phyloP scores from a whole-genome alignment of 2,113 vertebrate genomes.

The Neomonachus schauinslandi region DNA sequence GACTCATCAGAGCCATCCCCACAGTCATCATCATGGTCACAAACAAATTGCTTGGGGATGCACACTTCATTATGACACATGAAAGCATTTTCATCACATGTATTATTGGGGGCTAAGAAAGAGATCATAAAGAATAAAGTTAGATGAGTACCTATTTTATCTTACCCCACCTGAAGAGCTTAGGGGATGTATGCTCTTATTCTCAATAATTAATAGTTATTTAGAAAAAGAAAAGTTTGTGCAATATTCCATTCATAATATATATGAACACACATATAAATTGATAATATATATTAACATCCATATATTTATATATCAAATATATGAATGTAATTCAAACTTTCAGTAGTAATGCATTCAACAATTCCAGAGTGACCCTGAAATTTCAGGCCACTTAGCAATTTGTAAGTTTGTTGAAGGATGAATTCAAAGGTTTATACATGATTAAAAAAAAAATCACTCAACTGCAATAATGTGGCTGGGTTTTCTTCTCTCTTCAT shows the following conservation, averaged over 20 bases:
- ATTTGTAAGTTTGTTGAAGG: not conserved
- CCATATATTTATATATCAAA: not conserved
- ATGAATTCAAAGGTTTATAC: not conserved
- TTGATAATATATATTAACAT: not conserved
- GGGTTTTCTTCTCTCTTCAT: not conserved
- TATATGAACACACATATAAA: not conserved
- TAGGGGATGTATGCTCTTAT: not conserved
- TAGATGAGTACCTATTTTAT: not conserved
- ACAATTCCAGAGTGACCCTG: not conserved
- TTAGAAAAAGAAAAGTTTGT: not conserved
- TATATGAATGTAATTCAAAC: not conserved
- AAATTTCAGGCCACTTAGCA: not conserved
- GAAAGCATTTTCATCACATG: slow-evolving; percentile 96
- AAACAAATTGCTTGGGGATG: slow-evolving; percentile 95
- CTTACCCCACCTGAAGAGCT: not conserved
- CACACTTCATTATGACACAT: slow-evolving; percentile 95
- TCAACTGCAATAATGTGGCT: not conserved
- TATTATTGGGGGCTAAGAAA: slow-evolving; percentile 95
- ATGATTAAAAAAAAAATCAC: not conserved
- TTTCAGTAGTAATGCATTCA: not conserved
- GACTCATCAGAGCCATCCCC: slow-evolving; percentile 97
- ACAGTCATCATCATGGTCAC: slow-evolving; percentile 97
- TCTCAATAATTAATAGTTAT: not conserved
- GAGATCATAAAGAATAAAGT: slow-evolving; percentile 56
- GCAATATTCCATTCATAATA: not conserved